Evolutionary conservation across 2,888 invertebrate species (phyloP), one percentile per base, ranked within the genome.

Genomic region (Drymonia ruficornis): DNA sequence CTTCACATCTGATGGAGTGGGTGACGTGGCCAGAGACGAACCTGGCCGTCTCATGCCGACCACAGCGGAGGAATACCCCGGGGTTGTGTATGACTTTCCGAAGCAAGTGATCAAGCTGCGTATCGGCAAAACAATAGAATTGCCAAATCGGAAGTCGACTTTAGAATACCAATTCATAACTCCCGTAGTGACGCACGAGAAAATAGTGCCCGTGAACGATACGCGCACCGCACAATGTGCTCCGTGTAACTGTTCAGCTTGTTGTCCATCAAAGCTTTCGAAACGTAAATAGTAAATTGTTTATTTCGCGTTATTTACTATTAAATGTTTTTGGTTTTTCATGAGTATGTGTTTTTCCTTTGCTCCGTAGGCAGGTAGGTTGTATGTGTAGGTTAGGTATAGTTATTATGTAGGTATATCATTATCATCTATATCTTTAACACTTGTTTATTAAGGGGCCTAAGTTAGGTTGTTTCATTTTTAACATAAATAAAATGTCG

Each of bases 81-180:
- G 91, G 28, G 90, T 88, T 13, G 77, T 84, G 29, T 89, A 89
- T 57, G 87, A 91, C 62, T 86, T 81, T 53, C 76, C 86, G 18
- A 61, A 69, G 31, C 87, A 90, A 83, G 84, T 90, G n/a, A 89
- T 91, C 44, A 91, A 89, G 70, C 61, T 91, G 46, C 84, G 87
- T 55, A 76, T 91, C 44, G 86, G 83, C 43, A 91, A 87, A 70
- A 76, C 80, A 9, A 65, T 91, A 28, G 91, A 91, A 65, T 86
- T 87, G 85, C 82, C 84, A 38, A 87, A 87, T 23, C 81, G 88
- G 40, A 91, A 87, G 69, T 81, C 90, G 0, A 90, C 84, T 70
- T 61, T 91, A 0, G 91, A 91, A 66, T 91, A 90, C 67, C 85
- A 89, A 56, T 91, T 92, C 62, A 66, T 91, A n/a, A 92, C 91